Conservation (phyloP, 2,888 invertebrate species). For the Orthosia gothica region DNA sequence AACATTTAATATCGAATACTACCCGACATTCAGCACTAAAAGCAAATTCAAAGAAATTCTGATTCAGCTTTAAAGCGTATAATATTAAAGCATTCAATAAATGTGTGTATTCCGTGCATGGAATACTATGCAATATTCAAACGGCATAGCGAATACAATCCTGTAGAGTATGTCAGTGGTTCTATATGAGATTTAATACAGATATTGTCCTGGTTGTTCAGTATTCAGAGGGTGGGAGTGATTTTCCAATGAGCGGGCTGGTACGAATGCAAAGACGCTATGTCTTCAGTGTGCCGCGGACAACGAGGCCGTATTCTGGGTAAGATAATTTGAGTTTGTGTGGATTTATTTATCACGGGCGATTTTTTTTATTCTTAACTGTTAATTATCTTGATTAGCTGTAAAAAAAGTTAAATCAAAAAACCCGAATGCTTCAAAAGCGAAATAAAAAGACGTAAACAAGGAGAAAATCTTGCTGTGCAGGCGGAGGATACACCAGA, state of each 20-base stretch:
- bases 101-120: slow-evolving; percentile 33
- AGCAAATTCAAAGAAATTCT: slow-evolving; percentile 15
- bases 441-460: no score
- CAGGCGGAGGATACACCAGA: no score
- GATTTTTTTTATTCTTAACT: not conserved
- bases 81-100: slow-evolving; percentile 33
- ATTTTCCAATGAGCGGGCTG: slow-evolving; percentile 89
- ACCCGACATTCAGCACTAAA: not conserved
- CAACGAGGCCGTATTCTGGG: slow-evolving; percentile 76
- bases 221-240: slow-evolving; percentile 88
- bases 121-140: slow-evolving; percentile 58
- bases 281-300: slow-evolving; percentile 81
- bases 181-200: slow-evolving; percentile 69
- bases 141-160: slow-evolving; percentile 52
- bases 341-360: not conserved
- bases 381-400: not conserved
- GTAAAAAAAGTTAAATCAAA: no score
- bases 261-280: slow-evolving; percentile 86
- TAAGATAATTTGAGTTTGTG: slow-evolving; percentile 11
- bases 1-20: slow-evolving; percentile 13
- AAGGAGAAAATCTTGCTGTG: no score
- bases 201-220: slow-evolving; percentile 74
- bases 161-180: slow-evolving; percentile 60
- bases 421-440: no score
- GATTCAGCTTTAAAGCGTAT: not conserved